Evolutionary conservation across 2,113 vertebrate species (phyloP), one percentile per base, ranked within the genome.

Genomic region (Ceyx melanurus): DNA sequence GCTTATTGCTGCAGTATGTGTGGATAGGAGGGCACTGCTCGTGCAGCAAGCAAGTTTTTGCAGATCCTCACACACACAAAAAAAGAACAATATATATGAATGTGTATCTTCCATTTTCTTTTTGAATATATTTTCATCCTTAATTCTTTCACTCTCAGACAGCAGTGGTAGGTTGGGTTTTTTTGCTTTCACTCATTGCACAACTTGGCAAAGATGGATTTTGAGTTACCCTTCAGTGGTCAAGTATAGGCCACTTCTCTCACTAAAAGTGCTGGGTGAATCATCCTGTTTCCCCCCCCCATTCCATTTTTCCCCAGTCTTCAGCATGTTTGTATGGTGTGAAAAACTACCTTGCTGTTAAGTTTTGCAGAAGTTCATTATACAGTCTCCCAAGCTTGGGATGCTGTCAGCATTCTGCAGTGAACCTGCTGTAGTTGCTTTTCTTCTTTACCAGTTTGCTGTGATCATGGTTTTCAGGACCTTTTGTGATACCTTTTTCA

Each of bases 291-390:
- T 94, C 42, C 74, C 31, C 42, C 74, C 57, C 16, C 15, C 68
- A 15, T 75, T 68, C 56, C 14, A 53, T 73, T 80, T 13, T 7
- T 19, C 15, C 5, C 14, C 28, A 82, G 25, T 33, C 40, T 90
- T 85, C 50, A 94, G 65, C 80, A 77, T 85, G 51, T 91, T 86
- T 95, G 29, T 33, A 29, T 66, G 85, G 54, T 75, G 42, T 92
- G 71, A 81, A 84, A 92, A 94, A 68, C 19, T 53, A 64, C 43
- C 74, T 93, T 89, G 64, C 48, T 37, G 40, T 82, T 75, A 95
- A 89, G 31, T 95, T 95, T 93, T 86, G 48, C 25, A 85, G 56
- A 53, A 77, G 45, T 78, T 93, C 31, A 65, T 75, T 86, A 42
- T 74, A 19, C 68, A 67, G 83, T 84, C 46, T 70, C 8, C 9